Base-by-base conservation (phyloP, 2,797 vertebrate genomes). In the Lutjanus campechanus region DNA sequence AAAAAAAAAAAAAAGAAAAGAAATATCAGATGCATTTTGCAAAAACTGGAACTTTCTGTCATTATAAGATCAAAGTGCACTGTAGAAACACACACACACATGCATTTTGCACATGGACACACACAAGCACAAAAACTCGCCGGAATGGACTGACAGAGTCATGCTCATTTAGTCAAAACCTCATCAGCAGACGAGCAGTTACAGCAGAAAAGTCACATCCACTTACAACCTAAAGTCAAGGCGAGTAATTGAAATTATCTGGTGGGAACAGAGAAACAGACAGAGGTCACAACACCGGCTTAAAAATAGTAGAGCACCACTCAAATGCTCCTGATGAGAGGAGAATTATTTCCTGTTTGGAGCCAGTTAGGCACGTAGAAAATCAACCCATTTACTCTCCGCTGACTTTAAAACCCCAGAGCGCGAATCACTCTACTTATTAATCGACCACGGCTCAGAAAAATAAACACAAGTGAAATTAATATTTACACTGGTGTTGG, bases 231-330 rank as follows among this genome's bases (percentile, higher is more conserved):
- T 66, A 4, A 49, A 85, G 84, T 84, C 77, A 4, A 11, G 41
- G 77, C 19, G 70, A 93, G 86, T 84, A 92, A 93, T 90, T 92
- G 83, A 90, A 92, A 92, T 87, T 40, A 92, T 87, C 83, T 70
- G 75, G 44, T 53, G 55, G 62, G 80, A 76, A 84, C 66, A 61
- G 73, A 85, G 77, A 89, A 81, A 54, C 44, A 83, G 79, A 73
- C 73, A 80, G 72, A 79, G 82, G 92, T 93, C 90, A 78, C 74
- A 16, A 3, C 46, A 3, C 0, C 54, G 61, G 64, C 68, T 79
- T 91, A 86, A 91, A 89, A 88, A 91, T 89, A 92, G 88, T 80
- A 20, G 63, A 53, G 73, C 69, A 7, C 59, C 74, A 76, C 70
- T 89, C 72, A 69, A 72, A 61, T 19, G 20, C 82, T 81, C 58